Base-by-base conservation (phyloP, 2,888 invertebrate genomes). In the Bembecia ichneumoniformis region DNA sequence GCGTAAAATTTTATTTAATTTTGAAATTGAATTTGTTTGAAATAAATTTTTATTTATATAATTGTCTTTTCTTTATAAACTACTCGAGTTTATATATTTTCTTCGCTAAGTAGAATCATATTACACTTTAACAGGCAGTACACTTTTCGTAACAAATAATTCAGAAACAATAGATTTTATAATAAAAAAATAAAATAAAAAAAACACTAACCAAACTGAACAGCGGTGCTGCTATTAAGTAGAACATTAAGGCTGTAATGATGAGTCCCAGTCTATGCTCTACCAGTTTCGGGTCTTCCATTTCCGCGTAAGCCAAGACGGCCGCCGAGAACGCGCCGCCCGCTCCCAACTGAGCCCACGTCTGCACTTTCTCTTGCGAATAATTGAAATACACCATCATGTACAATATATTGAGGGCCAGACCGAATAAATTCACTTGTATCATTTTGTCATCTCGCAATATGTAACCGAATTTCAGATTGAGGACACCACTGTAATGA, bases 401-500 rank as follows among this genome's bases (percentile, higher is more conserved):
- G 70, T 95, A 96, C 3, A 90, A 53, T 2, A 90, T 67, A 71
- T 94, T 96, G 48, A 94, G 79, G 0, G 89, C 76, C 52, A 93
- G 81, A 54, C 95, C 96, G 63, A 92, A 90, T 47, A 93, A 67
- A 75, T 96, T 96, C 15, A 95, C 93, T 64, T 89, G 89, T 47
- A 94, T 91, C 92, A 95, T 94, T 0, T 91, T 91, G 57, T 88
- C 77, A 68, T 96, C 96, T 46, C 90, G 83, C 53, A 96, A 83
- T 45, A 96, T 87, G 56, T 89, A 78, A 14, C 93, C 94, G 77
- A 93, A 94, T 66, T 93, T 92, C 53, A 96, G 82, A 88, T 93
- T 93, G 51, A 96, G 83, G 43, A 91, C 71, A 49, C 91, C 90
- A 80, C 96, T 96, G 77, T 54, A 83, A 75, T 56, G 48, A 28